Evolutionary conservation across 1,140 invertebrate genomes (phyloP).

Genomic region (Rhyacophila brunnea): DNA sequence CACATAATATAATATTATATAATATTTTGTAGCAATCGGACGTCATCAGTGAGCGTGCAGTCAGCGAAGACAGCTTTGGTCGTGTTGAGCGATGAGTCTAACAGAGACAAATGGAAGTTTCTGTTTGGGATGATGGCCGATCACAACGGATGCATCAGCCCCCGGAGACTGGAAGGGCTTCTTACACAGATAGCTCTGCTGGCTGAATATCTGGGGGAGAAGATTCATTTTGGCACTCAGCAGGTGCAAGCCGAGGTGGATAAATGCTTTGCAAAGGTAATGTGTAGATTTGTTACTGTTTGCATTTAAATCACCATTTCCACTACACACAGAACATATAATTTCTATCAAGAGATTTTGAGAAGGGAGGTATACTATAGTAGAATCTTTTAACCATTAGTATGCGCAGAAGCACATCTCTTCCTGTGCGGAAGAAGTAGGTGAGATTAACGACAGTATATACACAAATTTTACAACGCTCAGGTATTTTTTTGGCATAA

Average conservation of each 20-base stretch:
- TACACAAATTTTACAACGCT: too few relatives aligned
- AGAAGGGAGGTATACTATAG: too few relatives aligned
- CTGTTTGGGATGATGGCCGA: conserved; percentile 64
- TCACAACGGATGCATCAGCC: conserved; percentile 64
- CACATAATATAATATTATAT: too few relatives aligned
- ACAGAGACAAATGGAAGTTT: conserved; percentile 64
- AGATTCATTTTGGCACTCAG: conserved; percentile 53
- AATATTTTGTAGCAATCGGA: conserved; percentile 27
- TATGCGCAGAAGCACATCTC: too few relatives aligned
- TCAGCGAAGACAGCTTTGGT: conserved; percentile 63
- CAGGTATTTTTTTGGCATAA: too few relatives aligned
- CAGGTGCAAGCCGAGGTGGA: conserved; percentile 58
- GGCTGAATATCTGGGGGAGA: conserved; percentile 58
- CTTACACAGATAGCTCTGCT: conserved; percentile 56
- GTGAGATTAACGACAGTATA: too few relatives aligned
- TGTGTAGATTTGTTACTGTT: not conserved
- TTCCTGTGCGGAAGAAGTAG: too few relatives aligned
- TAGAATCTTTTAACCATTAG: too few relatives aligned
- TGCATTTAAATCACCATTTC: not conserved
- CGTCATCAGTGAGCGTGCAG: conserved; percentile 46
- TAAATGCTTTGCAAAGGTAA: conserved; percentile 62
- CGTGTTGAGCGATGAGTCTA: conserved; percentile 58
- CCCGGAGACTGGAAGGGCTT: conserved; percentile 56
- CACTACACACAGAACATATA: not conserved
- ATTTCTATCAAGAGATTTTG: not conserved